Evolutionary conservation across 2,888 invertebrate genomes (phyloP).

Genomic region (Germaria angustata): DNA sequence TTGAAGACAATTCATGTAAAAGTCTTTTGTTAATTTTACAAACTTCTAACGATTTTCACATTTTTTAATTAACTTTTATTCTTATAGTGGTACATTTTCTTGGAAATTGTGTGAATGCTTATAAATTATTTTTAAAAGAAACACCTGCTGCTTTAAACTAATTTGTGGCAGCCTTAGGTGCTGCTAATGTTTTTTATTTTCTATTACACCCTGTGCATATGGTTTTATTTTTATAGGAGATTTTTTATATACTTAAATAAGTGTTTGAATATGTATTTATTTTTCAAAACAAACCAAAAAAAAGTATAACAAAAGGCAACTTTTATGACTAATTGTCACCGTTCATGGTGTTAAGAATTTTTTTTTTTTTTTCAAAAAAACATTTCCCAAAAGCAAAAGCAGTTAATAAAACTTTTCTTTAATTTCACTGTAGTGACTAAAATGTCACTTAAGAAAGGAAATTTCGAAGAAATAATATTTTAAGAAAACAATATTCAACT

Average conservation of each 20-base stretch:
- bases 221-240: not conserved
- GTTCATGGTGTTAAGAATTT: too few species aligned
- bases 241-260: not conserved
- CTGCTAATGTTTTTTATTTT: not conserved
- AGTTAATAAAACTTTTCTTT: too few species aligned
- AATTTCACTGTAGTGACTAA: too few species aligned
- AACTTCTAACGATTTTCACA: not conserved
- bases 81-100: not conserved
- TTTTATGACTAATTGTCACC: too few species aligned
- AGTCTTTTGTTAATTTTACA: not conserved
- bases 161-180: not conserved
- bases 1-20: not conserved
- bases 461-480: too few species aligned
- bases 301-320: too few species aligned
- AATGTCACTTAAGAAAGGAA: too few species aligned
- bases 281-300: not conserved
- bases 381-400: not conserved
- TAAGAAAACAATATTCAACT: too few species aligned
- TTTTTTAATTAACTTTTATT: not conserved
- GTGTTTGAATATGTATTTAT: not conserved
- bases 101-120: not conserved
- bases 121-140: not conserved
- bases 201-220: not conserved
- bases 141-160: slow-evolving; percentile 24
- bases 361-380: not conserved